Evolutionary conservation across 2,113 vertebrate species (phyloP).

Genomic region (Chaenocephalus aceratus): DNA sequence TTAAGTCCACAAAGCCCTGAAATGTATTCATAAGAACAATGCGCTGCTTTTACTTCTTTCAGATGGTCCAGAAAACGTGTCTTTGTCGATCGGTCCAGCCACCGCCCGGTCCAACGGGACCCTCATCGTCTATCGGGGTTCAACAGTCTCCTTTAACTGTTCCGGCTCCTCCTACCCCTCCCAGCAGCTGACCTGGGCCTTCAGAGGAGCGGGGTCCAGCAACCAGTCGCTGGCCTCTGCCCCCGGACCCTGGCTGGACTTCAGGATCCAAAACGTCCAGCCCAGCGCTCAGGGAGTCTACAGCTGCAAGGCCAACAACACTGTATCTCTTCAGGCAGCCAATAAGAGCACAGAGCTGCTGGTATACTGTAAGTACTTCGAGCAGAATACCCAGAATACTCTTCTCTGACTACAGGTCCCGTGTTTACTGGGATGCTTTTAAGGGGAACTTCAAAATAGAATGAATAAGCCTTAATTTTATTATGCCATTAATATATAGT

Average conservation of each 20-base stretch:
- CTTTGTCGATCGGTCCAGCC: slow-evolving; percentile 62
- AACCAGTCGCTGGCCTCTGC: slow-evolving; percentile 31
- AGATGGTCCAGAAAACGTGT: slow-evolving; percentile 80
- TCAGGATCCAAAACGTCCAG: slow-evolving; percentile 71
- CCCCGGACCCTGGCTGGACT: slow-evolving; percentile 51
- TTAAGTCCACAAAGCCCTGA: too few relatives aligned
- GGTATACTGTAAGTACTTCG: slow-evolving; percentile 87
- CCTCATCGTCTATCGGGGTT: slow-evolving; percentile 47
- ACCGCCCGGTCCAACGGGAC: slow-evolving; percentile 81
- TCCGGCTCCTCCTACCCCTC: slow-evolving; percentile 69
- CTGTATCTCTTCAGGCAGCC: slow-evolving; percentile 59
- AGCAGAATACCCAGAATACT: neutral
- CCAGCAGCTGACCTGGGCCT: slow-evolving; percentile 75
- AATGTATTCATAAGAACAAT: neutral
- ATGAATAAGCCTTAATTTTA: neutral
- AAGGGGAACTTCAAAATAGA: too few relatives aligned
- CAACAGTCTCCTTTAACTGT: slow-evolving; percentile 81
- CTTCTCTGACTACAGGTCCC: neutral
- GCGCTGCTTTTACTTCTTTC: slow-evolving; percentile 17
- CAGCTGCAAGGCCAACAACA: slow-evolving; percentile 81
- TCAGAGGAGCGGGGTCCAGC: slow-evolving; percentile 38
- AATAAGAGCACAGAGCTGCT: slow-evolving; percentile 81
- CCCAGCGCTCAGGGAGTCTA: slow-evolving; percentile 84
- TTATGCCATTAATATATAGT: neutral
- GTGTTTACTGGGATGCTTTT: neutral